Base-by-base conservation (phyloP, 2,113 vertebrate genomes). In the Fukomys damarensis region DNA sequence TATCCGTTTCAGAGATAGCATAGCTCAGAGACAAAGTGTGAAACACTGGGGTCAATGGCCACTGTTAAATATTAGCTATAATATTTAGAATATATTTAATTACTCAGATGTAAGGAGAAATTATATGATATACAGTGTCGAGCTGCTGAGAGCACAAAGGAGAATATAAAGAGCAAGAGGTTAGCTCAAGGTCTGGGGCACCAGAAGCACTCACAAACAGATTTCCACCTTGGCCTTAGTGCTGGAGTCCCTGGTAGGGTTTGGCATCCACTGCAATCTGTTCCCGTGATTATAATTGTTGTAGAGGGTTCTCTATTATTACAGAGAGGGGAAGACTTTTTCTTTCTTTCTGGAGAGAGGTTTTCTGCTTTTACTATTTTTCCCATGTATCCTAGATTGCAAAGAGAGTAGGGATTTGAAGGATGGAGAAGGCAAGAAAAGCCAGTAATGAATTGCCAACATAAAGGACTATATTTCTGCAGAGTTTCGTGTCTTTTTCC, bases 281-380 rank as follows among this genome's bases (percentile, higher is more conserved):
- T 56, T 89, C 54, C 11, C 7, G 3, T 93, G 58, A 46, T 65
- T 94, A 59, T 12, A 46, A 12, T 68, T 28, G 54, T 38, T 46
- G 52, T n/a, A n/a, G n/a, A n/a, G n/a, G 56, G 49, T 30, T 17
- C 24, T 82, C 85, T 58, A 35, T 49, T 85, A n/a, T 90, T 79
- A 72, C 16, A 54, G 63, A 85, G 6, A 65, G 9, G 5, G 26
- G 38, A 43, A 93, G 41, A 52, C 5, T 58, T 58, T 46, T 49
- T 49, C 46, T 49, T 90, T 76, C 52, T 61, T 93, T 70, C 32
- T 85, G 24, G 41, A 94, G 38, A 80, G 61, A 38, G 30, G 30
- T 82, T 94, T 92, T 83, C 63, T 86, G 26, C 11, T 6, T 93
- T 96, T 58, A 4, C 14, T 56, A 1, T 59, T 70, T 92, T 92